Evolutionary conservation across 2,797 vertebrate genomes (phyloP).

Genomic region (Numenius phaeopus): DNA sequence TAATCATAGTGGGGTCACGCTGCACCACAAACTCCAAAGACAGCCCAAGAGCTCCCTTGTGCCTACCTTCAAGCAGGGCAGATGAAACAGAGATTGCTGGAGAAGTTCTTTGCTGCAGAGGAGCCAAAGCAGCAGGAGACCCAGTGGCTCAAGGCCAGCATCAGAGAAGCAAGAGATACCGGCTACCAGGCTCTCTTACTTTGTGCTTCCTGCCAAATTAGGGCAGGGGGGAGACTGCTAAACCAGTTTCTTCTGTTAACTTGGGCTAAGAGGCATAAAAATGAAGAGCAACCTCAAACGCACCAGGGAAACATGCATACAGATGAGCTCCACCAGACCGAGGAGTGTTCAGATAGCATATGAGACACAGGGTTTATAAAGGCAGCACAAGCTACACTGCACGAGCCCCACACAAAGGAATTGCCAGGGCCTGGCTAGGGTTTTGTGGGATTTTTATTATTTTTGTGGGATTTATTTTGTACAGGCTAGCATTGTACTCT

Average conservation of each 20-base stretch:
- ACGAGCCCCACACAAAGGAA: not conserved
- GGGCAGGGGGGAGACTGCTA: not conserved
- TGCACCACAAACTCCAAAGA: not conserved
- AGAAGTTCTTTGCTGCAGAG: not conserved
- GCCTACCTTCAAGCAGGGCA: not conserved
- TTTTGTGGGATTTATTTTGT: not conserved
- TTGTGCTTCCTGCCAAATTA: not conserved
- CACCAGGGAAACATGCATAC: not conserved
- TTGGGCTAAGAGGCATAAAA: not conserved
- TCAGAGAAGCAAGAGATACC: not conserved
- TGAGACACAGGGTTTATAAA: not conserved
- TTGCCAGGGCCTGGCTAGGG: not conserved
- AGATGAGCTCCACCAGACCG: not conserved
- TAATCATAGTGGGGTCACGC: not conserved
- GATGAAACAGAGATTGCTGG: not conserved
- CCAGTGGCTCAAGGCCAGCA: not conserved
- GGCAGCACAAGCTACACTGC: not conserved
- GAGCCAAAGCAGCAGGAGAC: not conserved
- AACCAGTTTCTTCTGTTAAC: not conserved
- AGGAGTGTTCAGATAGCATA: not conserved
- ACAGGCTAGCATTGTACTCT: not conserved
- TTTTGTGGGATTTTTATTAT: not conserved
- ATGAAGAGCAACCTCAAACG: not conserved
- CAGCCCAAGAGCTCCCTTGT: not conserved
- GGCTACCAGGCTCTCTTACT: not conserved